Evolutionary conservation across 92 coral and sea anemone genomes (phyloP).

Genomic region (Epizoanthus stellaris): DNA sequence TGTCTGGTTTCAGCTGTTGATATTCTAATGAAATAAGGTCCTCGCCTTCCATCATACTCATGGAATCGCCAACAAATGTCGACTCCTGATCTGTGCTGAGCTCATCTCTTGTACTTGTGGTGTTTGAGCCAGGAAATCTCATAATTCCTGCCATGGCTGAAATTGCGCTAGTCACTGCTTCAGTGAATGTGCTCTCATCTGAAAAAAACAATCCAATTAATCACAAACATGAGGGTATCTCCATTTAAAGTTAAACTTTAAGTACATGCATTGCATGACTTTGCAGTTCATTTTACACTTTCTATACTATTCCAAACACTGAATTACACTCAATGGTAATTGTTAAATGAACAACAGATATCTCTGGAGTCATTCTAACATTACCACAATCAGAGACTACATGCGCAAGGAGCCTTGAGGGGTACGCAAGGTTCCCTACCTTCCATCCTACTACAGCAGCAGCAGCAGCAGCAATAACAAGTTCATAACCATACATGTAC

Average conservation of each 20-base stretch:
- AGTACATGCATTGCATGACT: too few species aligned
- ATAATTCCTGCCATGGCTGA: slow-evolving; percentile 77
- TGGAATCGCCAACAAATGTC: slow-evolving; percentile 2
- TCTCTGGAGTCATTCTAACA: too few species aligned
- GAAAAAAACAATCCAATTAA: background rate
- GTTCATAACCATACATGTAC: too few species aligned
- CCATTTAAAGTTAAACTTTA: background rate
- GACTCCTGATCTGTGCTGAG: background rate
- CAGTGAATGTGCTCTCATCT: slow-evolving; percentile 77
- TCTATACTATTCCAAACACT: too few species aligned
- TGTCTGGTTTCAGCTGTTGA: slow-evolving; percentile 75
- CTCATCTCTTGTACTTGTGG: slow-evolving; percentile 10
- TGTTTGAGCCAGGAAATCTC: slow-evolving; percentile 62
- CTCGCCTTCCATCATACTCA: slow-evolving; percentile 53
- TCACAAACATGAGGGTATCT: background rate
- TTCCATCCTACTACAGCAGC: too few species aligned
- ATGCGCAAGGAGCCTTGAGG: too few species aligned
- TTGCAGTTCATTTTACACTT: too few species aligned
- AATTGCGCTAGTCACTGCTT: slow-evolving; percentile 75
- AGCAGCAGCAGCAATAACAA: too few species aligned
- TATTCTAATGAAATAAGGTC: slow-evolving; percentile 90
- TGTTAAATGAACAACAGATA: too few species aligned
- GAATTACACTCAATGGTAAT: too few species aligned
- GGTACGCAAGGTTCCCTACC: too few species aligned
- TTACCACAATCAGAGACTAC: too few species aligned